Base-by-base conservation (phyloP, 2,113 vertebrate genomes). In the Cyprinodon brontotheroides region DNA sequence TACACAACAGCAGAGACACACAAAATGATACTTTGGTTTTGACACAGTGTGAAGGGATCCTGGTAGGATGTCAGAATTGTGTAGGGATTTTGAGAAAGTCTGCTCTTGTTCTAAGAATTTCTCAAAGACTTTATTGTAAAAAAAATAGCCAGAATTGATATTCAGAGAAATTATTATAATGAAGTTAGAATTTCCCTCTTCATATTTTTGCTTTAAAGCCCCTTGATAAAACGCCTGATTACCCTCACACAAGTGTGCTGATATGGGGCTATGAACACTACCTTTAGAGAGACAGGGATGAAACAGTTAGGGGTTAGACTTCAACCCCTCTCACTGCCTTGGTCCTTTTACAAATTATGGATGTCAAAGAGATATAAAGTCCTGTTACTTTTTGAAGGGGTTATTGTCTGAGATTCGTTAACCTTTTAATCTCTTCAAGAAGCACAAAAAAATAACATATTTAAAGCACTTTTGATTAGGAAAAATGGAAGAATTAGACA, bases 1-100 rank as follows among this genome's bases (percentile, higher is more conserved):
- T 22, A 80, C 74, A 81, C 68, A 85, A 40, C 78, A 69, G 86
- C 29, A 72, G 72, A 79, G 22, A 22, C 79, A 77, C 36, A 77
- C 65, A 53, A 8, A 20, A 7, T 4, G 13, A 53, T 6, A 45
- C 37, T 14, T 17, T 17, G 7, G 37, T 17, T 38, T 38, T 14
- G 36, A 40, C 38, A 63, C 47, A 68, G 78, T 59, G 80, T 77
- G 72, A 38, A 69, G 83, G 68, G 78, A 83, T 78, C 75, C 40
- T 80, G 85, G 75, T 29, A 13, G 47, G 79, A 67, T 36, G 63
- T 72, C 81, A 68, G 73, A 74, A 68, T 63, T n/a, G 15, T 60
- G 80, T 61, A 53, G 11, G 61, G 61, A 75, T 64, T 17, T 66
- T 75, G 71, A 72, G 47, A 84, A 67, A 79, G 70, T 71, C 43